phyloP scores from a whole-genome alignment of 2,797 vertebrate genomes.

The Melanotaenia trifasciata region DNA sequence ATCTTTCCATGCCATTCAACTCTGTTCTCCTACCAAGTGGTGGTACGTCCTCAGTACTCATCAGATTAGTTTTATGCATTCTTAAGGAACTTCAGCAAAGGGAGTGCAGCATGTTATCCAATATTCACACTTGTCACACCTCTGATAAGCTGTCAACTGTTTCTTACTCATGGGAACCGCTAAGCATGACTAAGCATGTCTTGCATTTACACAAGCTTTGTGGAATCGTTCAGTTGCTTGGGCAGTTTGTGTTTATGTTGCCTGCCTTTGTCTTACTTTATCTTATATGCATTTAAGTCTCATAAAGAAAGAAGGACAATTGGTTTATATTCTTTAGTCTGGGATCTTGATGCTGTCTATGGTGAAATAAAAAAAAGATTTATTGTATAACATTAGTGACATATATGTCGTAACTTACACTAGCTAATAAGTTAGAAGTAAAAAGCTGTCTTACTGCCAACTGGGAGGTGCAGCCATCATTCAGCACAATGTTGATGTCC shows the following conservation, averaged over 20 bases:
- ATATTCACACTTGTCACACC: not conserved
- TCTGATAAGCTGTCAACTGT: not conserved
- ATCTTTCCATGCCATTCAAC: constrained; percentile 41
- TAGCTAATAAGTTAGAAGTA: no score
- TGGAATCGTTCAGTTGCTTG: not conserved
- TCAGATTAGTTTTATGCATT: constrained; percentile 16
- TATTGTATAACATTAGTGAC: not conserved
- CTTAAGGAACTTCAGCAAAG: not conserved
- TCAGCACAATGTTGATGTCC: no score
- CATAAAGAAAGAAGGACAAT: not conserved
- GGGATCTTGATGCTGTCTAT: not conserved
- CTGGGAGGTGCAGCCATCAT: no score
- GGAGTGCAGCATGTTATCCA: not conserved
- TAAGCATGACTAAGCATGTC: not conserved
- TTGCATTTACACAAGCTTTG: not conserved
- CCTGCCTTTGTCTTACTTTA: no score
- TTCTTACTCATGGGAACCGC: not conserved
- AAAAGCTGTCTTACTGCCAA: no score
- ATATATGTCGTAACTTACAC: not conserved
- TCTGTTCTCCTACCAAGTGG: constrained; percentile 37
- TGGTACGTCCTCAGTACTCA: constrained; percentile 45
- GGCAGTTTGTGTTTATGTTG: not conserved
- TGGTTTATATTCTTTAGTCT: not conserved
- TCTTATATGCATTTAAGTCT: not conserved
- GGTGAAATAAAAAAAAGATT: not conserved